Evolutionary conservation across 2,888 invertebrate species (phyloP), one percentile per base, ranked within the genome.

Genomic region (Sphaerophoria rueppellii): DNA sequence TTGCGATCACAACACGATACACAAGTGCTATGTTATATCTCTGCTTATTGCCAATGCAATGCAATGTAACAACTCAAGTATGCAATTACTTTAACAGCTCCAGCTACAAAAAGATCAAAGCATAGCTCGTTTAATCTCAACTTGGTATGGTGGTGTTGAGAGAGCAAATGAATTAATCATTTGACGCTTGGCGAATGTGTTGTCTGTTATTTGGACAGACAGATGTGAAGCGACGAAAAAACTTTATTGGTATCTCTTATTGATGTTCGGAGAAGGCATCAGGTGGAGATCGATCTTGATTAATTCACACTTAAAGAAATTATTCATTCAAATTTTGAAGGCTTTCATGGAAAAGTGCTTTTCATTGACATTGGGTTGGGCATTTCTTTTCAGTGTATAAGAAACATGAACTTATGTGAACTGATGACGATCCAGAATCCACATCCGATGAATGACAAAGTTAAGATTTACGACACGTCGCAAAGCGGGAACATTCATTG

Each of bases 101-200:
- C 24, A 24, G 24, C 24, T 24, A 24, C 7, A 73, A 24, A 69
- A 65, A 69, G 63, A 63, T 60, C 60, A 60, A 60, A 60, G 60
- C 60, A 60, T 43, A 24, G 43, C 61, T 77, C n/a, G n/a, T n/a
- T n/a, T n/a, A n/a, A n/a, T n/a, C n/a, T n/a, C 73, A 67, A 50
- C 46, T 65, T 65, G 65, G 74, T 70, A 69, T 74, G 34, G 14
- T 65, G 78, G 60, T 82, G 82, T 78, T 74, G 65, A 82, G 74
- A 70, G 78, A 74, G 67, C 70, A 63, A 78, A 82, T 82, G 82
- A 78, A 82, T 82, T 82, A 82, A 78, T 78, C 78, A 82, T 82
- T 82, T 82, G 78, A 78, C 78, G 82, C 82, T 82, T 82, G 43
- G 74, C 69, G 78, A 78, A 78, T 78, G 73, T 82, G 82, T 78